Percentiles rank a stretch among this genome's conserved stretches.
phyloP scores from a whole-genome alignment of 2,888 invertebrate species.

The Tetranychus piercei region DNA sequence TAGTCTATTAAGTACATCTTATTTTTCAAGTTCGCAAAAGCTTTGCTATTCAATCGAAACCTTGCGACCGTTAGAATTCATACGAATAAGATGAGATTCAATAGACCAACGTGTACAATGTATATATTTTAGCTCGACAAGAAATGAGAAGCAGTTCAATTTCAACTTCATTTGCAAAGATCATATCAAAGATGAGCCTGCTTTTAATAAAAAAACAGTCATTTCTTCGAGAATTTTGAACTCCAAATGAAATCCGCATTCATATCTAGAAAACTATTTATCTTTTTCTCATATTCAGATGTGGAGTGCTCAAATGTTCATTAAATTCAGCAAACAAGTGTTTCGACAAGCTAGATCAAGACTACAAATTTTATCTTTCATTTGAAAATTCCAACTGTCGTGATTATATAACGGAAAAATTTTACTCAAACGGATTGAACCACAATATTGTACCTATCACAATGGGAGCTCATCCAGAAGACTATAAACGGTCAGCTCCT shows the following conservation, averaged over 20 bases:
- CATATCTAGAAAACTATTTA: neutral
- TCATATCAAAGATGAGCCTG: too few species aligned
- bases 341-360: conserved; percentile 67
- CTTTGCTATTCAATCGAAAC: too few species aligned
- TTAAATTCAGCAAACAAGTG: conserved; percentile 56
- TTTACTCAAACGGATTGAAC: conserved; percentile 64
- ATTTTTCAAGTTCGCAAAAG: too few species aligned
- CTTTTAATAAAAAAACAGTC: too few species aligned
- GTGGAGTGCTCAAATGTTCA: conserved; percentile 66
- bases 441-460: conserved; percentile 77
- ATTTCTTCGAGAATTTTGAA: too few species aligned
- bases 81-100: too few species aligned
- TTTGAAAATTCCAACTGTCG: conserved; percentile 92
- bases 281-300: conserved; percentile 37
- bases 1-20: too few species aligned
- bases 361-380: conserved; percentile 89
- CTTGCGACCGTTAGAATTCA: too few species aligned
- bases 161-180: too few species aligned
- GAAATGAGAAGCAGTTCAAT: too few species aligned
- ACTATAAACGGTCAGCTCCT: conserved; percentile 72
- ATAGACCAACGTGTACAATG: too few species aligned
- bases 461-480: conserved; percentile 81
- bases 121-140: too few species aligned
- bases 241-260: neutral
- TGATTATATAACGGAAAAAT: conserved; percentile 90